Evolutionary conservation across 2,888 invertebrate species (phyloP).

Genomic region (Polyommatus icarus): DNA sequence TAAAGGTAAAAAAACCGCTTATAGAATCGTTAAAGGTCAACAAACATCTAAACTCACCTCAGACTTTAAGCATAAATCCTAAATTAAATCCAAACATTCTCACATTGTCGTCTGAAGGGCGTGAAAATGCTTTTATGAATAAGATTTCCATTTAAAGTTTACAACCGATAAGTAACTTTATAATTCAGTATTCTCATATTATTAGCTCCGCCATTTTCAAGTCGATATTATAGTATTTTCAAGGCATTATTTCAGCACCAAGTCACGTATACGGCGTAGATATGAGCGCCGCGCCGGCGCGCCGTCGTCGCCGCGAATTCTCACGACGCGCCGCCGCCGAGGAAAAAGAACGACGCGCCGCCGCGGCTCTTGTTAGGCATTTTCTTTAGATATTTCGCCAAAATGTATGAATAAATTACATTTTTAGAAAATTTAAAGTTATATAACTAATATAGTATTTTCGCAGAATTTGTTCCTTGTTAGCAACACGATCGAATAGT

Average conservation of each 20-base stretch:
- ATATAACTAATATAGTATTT: no score
- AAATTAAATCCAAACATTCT: not conserved
- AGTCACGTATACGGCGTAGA: slow-evolving; percentile 27
- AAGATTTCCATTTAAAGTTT: not conserved
- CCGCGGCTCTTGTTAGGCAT: no score
- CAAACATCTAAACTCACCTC: not conserved
- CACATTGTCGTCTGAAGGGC: not conserved
- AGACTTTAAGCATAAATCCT: not conserved
- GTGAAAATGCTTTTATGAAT: not conserved
- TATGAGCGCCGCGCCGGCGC: no score
- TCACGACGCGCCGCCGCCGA: no score
- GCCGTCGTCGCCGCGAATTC: no score
- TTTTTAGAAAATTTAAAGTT: no score
- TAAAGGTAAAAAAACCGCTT: not conserved
- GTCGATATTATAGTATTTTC: slow-evolving; percentile 11
- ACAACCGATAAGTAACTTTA: not conserved
- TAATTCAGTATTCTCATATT: not conserved
- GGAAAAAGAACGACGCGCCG: no score
- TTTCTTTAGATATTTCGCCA: no score
- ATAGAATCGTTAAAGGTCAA: not conserved
- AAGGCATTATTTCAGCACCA: slow-evolving; percentile 6
- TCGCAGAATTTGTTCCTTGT: no score
- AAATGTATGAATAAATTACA: no score
- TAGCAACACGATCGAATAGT: no score
- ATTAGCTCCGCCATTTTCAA: slow-evolving; percentile 1